Evolutionary conservation across 2,113 vertebrate genomes (phyloP), one percentile per base, ranked within the genome.

Genomic region (Leuciscus idus): DNA sequence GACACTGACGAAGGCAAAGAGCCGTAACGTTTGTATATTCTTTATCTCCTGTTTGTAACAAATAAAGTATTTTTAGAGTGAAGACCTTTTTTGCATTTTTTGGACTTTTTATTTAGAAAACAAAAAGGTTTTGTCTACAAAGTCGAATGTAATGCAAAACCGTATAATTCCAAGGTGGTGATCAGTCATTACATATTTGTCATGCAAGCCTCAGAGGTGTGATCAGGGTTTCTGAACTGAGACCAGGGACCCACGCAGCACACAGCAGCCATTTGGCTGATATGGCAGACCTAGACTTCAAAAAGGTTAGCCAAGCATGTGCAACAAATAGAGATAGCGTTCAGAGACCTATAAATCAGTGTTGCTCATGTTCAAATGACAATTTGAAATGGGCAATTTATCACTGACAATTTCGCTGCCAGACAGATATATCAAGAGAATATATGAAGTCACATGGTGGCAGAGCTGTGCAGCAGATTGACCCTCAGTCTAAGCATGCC

Each of bases 251-350:
- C 23, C 74, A 48, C 4, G 57, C n/a, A 62, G 59, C 57, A 48
- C 55, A 52, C n/a, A 52, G 9, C 77, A 26, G 33, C 6, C 33
- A 80, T 81, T 64, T 81, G 59, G 3, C 30, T 79, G 52, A 62
- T 43, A 62, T 64, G 57, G n/a, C 36, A 46, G 33, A 70, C 11
- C n/a, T 30, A 73, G 9, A 73, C 21, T 61, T 66, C 7, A 62
- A 33, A 17, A 74, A 68, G 75, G 70, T 66, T 80, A 85, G 50
- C 79, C 84, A 85, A 78, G 26, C 84, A 59, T 73, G 61, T 78
- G 72, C 79, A 85, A 23, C 48, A 23, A 33, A 59, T 43, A 82
- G 36, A 26, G 81, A 78, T n/a, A 78, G 28, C 70, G n/a, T 61
- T 72, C 61, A 79, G 79, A 62, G 82, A 87, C 52, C 2, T 61